Conservation (phyloP, 1,140 invertebrate species). For the Drosophila burlai region DNA sequence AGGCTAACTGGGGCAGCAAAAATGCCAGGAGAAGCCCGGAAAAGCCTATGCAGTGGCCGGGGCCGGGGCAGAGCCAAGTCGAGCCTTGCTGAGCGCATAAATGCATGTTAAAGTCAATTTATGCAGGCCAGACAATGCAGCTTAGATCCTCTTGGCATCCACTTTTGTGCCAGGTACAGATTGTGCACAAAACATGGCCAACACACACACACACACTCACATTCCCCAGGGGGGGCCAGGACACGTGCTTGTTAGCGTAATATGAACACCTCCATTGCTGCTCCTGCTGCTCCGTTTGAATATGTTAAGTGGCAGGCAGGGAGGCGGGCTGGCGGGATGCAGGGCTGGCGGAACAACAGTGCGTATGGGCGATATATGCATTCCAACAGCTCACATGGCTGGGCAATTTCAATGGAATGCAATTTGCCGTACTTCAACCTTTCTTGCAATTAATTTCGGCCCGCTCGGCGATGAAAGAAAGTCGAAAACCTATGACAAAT, state of each 20-base stretch:
- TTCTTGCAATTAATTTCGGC: conserved; percentile 36
- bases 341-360: conserved; percentile 23
- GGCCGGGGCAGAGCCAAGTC: neutral
- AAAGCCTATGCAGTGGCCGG: conserved; percentile 1
- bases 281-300: conserved; percentile 33
- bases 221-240: conserved; percentile 15
- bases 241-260: conserved; percentile 53
- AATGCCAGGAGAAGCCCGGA: conserved; percentile 30
- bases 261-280: conserved; percentile 29
- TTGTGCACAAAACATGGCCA: conserved; percentile 33
- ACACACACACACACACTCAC: conserved; percentile 11
- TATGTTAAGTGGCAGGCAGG: conserved; percentile 63
- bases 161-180: conserved; percentile 53
- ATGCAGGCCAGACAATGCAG: conserved; percentile 58
- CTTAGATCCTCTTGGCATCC: conserved; percentile 57
- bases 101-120: conserved; percentile 60
- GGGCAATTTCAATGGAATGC: conserved; percentile 49
- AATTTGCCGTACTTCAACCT: conserved; percentile 43
- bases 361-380: conserved; percentile 67
- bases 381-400: conserved; percentile 22
- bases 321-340: neutral
- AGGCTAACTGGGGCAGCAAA: conserved; percentile 66
- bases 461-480: conserved; percentile 26
- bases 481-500: conserved; percentile 49
- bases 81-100: conserved; percentile 34